Conservation (phyloP, 1,140 invertebrate species). For the Oreohelix idahoensis region DNA sequence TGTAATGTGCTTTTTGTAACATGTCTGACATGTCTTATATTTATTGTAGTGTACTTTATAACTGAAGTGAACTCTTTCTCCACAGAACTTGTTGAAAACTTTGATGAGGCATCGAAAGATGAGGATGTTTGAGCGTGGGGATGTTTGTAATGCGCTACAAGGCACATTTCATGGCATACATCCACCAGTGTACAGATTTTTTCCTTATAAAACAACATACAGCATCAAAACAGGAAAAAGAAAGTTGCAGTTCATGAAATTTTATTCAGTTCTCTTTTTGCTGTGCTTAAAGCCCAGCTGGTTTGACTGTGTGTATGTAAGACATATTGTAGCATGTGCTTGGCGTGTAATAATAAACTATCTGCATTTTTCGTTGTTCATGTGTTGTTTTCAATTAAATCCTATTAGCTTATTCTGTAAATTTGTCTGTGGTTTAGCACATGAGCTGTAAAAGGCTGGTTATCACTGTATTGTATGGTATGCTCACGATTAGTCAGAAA, state of each 20-base stretch:
- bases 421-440: too few relatives aligned
- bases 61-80: not conserved
- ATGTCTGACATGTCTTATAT: too few relatives aligned
- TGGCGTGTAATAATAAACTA: not conserved
- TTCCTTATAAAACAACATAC: not conserved
- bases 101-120: slow-evolving; percentile 96
- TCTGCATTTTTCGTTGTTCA: too few relatives aligned
- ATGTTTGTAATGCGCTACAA: not conserved
- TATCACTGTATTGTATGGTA: too few relatives aligned
- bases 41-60: too few relatives aligned
- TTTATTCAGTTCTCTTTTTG: not conserved
- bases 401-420: too few relatives aligned
- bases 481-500: too few relatives aligned
- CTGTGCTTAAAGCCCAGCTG: too few relatives aligned
- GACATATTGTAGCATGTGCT: not conserved
- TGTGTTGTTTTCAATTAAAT: too few relatives aligned
- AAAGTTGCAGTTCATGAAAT: not conserved
- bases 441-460: too few relatives aligned
- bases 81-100: slow-evolving; percentile 92
- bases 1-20: too few relatives aligned
- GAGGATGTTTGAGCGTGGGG: slow-evolving; percentile 76
- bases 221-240: not conserved
- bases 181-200: not conserved
- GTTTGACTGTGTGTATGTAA: too few relatives aligned
- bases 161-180: not conserved